A percentile compares a stretch with the other conserved stretches of the same genome.
Evolutionary conservation across 1,140 invertebrate species (phyloP).

Genomic region (Bacillus rossius): DNA sequence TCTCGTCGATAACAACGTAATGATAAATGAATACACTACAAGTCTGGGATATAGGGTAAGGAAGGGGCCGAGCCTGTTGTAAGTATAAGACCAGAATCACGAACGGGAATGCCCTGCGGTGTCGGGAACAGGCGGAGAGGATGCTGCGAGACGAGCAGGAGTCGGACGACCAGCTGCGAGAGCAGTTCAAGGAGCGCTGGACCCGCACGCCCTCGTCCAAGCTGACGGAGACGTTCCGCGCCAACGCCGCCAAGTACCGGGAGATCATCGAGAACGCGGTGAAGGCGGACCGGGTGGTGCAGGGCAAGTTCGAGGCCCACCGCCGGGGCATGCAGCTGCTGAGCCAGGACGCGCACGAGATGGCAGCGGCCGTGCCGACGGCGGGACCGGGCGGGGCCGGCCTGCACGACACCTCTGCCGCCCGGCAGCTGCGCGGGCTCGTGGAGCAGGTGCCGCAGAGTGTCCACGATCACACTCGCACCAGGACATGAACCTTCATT

Average conservation of each 20-base stretch:
- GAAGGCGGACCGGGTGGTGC: constrained; percentile 70
- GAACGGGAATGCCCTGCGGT: no score
- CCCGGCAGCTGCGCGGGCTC: constrained; percentile 62
- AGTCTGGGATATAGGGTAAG: no score
- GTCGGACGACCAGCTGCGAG: constrained; percentile 80
- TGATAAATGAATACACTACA: no score
- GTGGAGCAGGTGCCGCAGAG: constrained; percentile 62
- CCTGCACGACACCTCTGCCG: constrained; percentile 53
- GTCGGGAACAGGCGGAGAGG: constrained; percentile 65
- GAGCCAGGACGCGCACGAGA: constrained; percentile 61
- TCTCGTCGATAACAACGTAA: no score
- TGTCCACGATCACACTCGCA: no score
- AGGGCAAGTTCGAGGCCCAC: constrained; percentile 80
- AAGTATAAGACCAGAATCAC: no score
- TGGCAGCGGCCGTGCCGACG: constrained; percentile 58
- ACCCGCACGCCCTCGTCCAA: constrained; percentile 79
- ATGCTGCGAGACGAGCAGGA: constrained; percentile 88
- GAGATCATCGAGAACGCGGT: constrained; percentile 90
- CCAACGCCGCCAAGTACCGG: constrained; percentile 86
- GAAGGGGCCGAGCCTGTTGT: no score
- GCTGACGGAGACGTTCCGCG: constrained; percentile 82
- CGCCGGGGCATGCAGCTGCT: constrained; percentile 77
- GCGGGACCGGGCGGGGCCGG: constrained; percentile 43
- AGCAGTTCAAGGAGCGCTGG: constrained; percentile 92
- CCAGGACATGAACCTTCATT: no score